These are phyloP conservation scores for Pseudorasbora parva DNA, from an alignment of 2,113 vertebrate species.

Conservation along the genomic window DNA sequence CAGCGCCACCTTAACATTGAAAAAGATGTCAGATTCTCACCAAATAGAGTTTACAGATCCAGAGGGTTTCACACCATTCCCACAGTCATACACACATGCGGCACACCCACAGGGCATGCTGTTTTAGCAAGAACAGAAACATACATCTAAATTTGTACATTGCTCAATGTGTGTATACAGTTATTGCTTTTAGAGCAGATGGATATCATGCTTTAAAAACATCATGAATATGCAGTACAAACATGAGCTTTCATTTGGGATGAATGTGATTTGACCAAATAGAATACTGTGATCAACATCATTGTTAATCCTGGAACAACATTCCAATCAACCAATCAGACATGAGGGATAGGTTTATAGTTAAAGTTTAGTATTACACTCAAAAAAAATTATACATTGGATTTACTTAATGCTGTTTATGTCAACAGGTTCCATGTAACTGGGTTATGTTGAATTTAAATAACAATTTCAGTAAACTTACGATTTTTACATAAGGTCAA, in stretches of 20 bases:
- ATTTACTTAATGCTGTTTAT: no score
- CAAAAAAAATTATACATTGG: no score
- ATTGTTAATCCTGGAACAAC: no score
- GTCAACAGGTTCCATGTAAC: no score
- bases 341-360: no score
- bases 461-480: no score
- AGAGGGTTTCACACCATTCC: conserved; percentile 23
- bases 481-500: no score
- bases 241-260: neutral
- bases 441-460: no score
- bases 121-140: conserved; percentile 27
- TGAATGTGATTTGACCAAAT: neutral
- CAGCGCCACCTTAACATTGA: neutral
- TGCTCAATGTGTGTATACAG: neutral
- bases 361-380: no score
- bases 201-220: conserved; percentile 38
- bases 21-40: conserved; percentile 12
- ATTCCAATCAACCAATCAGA: no score
- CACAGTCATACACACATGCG: neutral
- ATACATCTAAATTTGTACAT: conserved; percentile 11
- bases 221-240: neutral
- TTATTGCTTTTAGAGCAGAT: conserved; percentile 40
- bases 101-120: neutral
- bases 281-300: no score
- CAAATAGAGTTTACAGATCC: conserved; percentile 12